Evolutionary conservation across 2,113 vertebrate genomes (phyloP).

Genomic region (Hipposideros armiger): DNA sequence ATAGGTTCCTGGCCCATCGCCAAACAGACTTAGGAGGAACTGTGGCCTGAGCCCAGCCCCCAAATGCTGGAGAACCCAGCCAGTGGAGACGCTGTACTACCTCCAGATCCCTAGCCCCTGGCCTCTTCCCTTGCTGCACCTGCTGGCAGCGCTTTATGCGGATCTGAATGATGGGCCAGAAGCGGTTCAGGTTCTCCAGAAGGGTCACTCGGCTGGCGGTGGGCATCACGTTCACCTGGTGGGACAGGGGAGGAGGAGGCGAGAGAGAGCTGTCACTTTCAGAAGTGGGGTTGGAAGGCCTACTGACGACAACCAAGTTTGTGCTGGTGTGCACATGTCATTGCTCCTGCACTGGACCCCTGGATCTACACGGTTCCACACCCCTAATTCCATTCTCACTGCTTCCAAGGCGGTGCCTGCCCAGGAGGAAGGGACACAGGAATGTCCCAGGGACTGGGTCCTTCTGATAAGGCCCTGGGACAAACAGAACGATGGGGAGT

Average conservation of each 20-base stretch:
- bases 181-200: conserved; percentile 94
- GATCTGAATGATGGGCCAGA: conserved; percentile 97
- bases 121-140: conserved; percentile 84
- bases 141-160: conserved; percentile 97
- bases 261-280: not conserved
- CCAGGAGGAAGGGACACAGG: not conserved
- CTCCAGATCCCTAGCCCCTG: not conserved
- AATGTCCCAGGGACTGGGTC: not conserved
- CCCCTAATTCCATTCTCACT: not conserved
- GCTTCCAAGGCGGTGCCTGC: not conserved
- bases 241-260: not conserved
- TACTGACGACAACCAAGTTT: not conserved
- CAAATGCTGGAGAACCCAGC: not conserved
- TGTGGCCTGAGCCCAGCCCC: not conserved
- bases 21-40: not conserved
- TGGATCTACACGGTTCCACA: not conserved
- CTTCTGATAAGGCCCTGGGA: not conserved
- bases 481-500: not conserved
- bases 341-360: not conserved
- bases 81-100: not conserved
- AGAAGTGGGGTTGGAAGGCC: not conserved
- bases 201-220: conserved; percentile 93
- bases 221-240: conserved; percentile 93
- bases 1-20: not conserved
- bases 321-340: not conserved